Percentiles rank a stretch among this genome's conserved stretches.
phyloP scores from a whole-genome alignment of 1,140 invertebrate species.

The Drosophila gunungcola region DNA sequence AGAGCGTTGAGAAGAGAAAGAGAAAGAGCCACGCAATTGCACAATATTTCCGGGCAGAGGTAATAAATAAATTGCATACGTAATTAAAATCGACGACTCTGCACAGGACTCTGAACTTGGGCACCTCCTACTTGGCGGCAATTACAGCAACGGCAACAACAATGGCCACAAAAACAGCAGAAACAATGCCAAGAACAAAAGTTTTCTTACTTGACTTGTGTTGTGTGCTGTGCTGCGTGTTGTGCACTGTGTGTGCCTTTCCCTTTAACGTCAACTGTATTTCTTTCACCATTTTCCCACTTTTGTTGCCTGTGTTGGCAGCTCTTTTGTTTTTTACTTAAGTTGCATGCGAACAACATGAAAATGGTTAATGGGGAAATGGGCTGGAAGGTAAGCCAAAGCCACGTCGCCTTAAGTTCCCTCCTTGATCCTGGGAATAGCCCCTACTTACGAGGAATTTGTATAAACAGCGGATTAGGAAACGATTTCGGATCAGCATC shows the following conservation, averaged over 20 bases:
- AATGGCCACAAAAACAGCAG: slow-evolving; percentile 11
- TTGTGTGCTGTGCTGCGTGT: no score
- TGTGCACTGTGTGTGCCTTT: slow-evolving; percentile 47
- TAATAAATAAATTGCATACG: slow-evolving; percentile 84
- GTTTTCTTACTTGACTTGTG: slow-evolving; percentile 70
- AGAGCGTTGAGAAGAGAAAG: neutral
- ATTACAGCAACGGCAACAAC: slow-evolving; percentile 54
- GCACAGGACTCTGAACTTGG: slow-evolving; percentile 49
- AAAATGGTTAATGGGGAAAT: slow-evolving; percentile 49
- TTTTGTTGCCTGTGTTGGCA: slow-evolving; percentile 66
- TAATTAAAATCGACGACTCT: slow-evolving; percentile 82
- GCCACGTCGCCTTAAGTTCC: slow-evolving; percentile 20
- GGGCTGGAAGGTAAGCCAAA: slow-evolving; percentile 53
- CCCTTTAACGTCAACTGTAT: slow-evolving; percentile 71
- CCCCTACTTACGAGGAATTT: no score
- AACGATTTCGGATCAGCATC: neutral
- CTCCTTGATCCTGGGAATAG: slow-evolving; percentile 6
- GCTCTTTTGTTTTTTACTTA: slow-evolving; percentile 59
- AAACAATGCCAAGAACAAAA: slow-evolving; percentile 52
- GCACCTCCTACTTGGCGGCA: slow-evolving; percentile 39
- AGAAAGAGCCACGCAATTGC: slow-evolving; percentile 63
- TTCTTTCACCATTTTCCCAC: slow-evolving; percentile 32
- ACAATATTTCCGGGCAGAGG: slow-evolving; percentile 80
- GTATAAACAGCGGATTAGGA: neutral
- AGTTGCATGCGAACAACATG: slow-evolving; percentile 52